These are phyloP conservation scores for Andrena bicolor DNA, from an alignment of 2,888 invertebrate genomes.

Conservation along the genomic window DNA sequence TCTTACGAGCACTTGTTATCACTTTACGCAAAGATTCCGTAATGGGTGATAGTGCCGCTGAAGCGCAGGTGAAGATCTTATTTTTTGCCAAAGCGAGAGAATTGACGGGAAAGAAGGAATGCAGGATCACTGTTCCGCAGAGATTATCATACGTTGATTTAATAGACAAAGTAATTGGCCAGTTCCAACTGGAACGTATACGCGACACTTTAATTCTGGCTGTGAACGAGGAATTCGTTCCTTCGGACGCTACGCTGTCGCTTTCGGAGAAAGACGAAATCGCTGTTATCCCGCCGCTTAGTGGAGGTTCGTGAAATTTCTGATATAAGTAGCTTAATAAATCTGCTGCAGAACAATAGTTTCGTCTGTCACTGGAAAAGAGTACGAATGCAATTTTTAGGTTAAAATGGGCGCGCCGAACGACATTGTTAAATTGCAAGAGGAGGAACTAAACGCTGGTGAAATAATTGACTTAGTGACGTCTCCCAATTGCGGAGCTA, in stretches of 20 bases:
- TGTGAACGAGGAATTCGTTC: constrained; percentile 92
- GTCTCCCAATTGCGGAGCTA: constrained; percentile 93
- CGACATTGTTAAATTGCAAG: constrained; percentile 90
- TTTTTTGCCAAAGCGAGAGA: constrained; percentile 97
- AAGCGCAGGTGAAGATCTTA: constrained; percentile 88
- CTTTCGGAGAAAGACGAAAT: constrained; percentile 91
- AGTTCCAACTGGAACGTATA: constrained; percentile 89
- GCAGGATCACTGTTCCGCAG: constrained; percentile 86
- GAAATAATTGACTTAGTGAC: constrained; percentile 89
- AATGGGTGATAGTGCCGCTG: constrained; percentile 49
- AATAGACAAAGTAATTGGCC: constrained; percentile 87
- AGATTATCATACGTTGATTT: constrained; percentile 87
- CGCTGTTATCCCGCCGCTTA: constrained; percentile 97
- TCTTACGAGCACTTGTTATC: not conserved
- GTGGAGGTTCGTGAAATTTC: constrained; percentile 91
- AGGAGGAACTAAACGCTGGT: constrained; percentile 89
- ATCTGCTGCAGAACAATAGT: not conserved
- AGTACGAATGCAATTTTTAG: constrained; percentile 66
- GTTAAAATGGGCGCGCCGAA: constrained; percentile 85
- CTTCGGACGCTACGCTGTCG: constrained; percentile 86
- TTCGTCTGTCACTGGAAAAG: constrained; percentile 10
- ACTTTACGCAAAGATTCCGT: constrained; percentile 1
- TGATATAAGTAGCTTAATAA: constrained; percentile 7
- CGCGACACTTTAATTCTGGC: constrained; percentile 91
- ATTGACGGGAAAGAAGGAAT: constrained; percentile 89